These are phyloP conservation scores for Latrodectus geometricus DNA, from an alignment of 1,140 invertebrate species.

Conservation along the genomic window DNA sequence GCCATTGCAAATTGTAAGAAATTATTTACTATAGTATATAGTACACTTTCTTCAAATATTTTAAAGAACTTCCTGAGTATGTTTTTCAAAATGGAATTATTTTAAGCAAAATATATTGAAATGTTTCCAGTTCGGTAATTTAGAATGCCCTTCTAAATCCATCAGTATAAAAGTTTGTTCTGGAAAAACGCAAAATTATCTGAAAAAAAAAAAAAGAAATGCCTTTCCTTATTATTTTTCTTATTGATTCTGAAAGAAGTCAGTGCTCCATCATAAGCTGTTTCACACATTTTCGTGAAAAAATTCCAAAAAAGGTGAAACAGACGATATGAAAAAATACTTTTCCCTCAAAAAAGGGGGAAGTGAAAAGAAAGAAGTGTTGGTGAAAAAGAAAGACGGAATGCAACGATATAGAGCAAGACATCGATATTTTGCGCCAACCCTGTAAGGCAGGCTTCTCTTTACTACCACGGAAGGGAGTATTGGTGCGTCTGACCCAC, in stretches of 20 bases:
- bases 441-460: slow-evolving; percentile 1
- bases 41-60: no score
- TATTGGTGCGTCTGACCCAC: slow-evolving; percentile 31
- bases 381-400: not conserved
- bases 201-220: no score
- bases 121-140: no score
- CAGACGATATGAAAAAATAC: slow-evolving; percentile 6
- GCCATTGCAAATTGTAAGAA: no score
- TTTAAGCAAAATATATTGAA: no score
- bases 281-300: slow-evolving; percentile 2
- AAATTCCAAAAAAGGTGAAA: not conserved
- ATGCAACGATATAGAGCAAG: slow-evolving; percentile 18
- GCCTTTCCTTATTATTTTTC: slow-evolving; percentile 3
- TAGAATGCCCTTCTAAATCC: no score
- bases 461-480: not conserved
- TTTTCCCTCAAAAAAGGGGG: not conserved
- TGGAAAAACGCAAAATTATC: no score
- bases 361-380: not conserved
- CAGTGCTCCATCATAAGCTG: not conserved
- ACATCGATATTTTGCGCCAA: slow-evolving; percentile 35
- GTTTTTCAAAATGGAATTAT: no score
- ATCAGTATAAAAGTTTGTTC: no score
- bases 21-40: no score
- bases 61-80: no score
- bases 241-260: slow-evolving; percentile 13